These are phyloP conservation scores for Petrolisthes cinctipes DNA, from an alignment of 2,888 invertebrate species.

Conservation along the genomic window DNA sequence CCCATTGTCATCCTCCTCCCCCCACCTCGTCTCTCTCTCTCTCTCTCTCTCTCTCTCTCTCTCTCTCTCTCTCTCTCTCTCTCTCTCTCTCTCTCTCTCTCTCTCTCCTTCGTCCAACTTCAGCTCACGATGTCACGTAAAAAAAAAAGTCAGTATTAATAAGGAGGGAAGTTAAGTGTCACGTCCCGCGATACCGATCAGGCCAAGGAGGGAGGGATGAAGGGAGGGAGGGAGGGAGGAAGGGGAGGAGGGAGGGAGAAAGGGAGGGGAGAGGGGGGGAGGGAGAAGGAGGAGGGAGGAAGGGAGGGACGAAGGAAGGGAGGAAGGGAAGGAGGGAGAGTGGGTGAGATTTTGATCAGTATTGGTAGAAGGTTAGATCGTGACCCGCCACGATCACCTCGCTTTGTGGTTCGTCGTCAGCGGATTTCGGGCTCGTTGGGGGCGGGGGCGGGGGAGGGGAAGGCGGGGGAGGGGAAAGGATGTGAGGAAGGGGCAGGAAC, in stretches of 20 bases:
- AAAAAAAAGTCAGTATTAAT: neutral
- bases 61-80: conserved; percentile 9
- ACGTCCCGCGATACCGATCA: conserved; percentile 1
- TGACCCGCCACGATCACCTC: neutral
- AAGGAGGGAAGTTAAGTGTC: neutral
- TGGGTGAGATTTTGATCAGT: neutral
- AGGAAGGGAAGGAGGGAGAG: conserved; percentile 15
- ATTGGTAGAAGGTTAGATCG: neutral
- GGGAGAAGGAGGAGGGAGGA: neutral
- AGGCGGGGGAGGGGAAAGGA: neutral
- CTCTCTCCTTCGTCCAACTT: conserved; percentile 2
- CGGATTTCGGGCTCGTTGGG: neutral
- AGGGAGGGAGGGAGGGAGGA: too few relatives aligned
- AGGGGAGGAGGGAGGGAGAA: neutral
- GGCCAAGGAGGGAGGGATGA: too few relatives aligned
- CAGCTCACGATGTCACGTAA: neutral
- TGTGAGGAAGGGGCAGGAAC: neutral
- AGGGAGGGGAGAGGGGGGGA: neutral
- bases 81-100: conserved; percentile 1
- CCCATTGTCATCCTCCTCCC: neutral
- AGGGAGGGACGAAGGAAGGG: neutral
- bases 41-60: conserved; percentile 7
- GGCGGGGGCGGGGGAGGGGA: neutral
- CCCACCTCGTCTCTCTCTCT: neutral
- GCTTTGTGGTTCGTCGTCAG: neutral